Evolutionary conservation across 1,140 invertebrate species (phyloP).

Genomic region (Chelonus insularis): DNA sequence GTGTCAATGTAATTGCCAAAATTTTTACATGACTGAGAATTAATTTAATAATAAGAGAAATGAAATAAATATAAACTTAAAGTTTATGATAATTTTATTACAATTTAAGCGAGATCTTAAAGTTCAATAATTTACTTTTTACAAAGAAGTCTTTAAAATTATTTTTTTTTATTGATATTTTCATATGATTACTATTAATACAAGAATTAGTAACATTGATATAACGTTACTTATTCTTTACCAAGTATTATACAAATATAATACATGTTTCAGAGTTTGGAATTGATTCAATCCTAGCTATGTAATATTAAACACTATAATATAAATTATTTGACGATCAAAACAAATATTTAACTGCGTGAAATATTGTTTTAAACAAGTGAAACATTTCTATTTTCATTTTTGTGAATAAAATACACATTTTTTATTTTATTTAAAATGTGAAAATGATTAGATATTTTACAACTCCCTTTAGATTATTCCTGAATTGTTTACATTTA

Average conservation of each 20-base stretch:
- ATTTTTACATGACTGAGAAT: not conserved
- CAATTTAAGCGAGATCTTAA: slow-evolving; percentile 33
- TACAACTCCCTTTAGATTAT: too few relatives aligned
- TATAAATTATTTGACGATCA: too few relatives aligned
- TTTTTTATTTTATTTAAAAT: not conserved
- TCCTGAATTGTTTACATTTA: too few relatives aligned
- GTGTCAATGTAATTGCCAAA: not conserved
- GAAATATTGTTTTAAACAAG: not conserved
- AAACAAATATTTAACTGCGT: too few relatives aligned
- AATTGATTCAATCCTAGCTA: too few relatives aligned
- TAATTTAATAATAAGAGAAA: not conserved
- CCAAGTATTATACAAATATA: slow-evolving; percentile 36
- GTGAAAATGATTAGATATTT: not conserved
- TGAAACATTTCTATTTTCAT: slow-evolving; percentile 1
- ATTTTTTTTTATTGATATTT: slow-evolving; percentile 23
- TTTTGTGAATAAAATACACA: not conserved
- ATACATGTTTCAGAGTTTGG: slow-evolving; percentile 29
- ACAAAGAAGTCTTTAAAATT: slow-evolving; percentile 29
- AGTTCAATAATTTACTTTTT: slow-evolving; percentile 31
- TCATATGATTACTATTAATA: slow-evolving; percentile 16
- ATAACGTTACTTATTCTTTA: slow-evolving; percentile 27
- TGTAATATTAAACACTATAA: too few relatives aligned
- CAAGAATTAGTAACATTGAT: slow-evolving; percentile 32
- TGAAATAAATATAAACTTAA: slow-evolving; percentile 7
- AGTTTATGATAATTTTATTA: slow-evolving; percentile 11